Base-by-base conservation (phyloP, 2,113 vertebrate species). In the Xyrauchen texanus region DNA sequence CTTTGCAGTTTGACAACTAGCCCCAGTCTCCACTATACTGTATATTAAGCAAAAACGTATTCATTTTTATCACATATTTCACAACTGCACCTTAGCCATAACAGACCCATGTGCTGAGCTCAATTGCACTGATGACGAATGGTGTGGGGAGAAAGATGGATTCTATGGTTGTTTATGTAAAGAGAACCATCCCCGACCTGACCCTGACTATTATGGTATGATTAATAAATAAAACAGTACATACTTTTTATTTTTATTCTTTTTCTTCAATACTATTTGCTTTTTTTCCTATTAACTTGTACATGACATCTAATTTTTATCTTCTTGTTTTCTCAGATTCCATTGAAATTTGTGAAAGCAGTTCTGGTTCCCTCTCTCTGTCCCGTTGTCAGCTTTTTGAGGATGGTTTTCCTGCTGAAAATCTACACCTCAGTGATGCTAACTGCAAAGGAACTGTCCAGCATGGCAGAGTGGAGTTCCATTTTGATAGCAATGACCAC, bases 321-420 rank as follows among this genome's bases (percentile, higher is more conserved):
- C 15, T 53, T 2, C 21, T 34, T 34, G 21, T 57, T 49, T n/a
- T 52, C 58, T 8, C 77, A 93, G 92, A 91, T 52, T 87, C 86
- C 4, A 3, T 45, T 21, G 79, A 88, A 62, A 65, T 55, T 1
- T 93, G 92, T 68, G 15, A n/a, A 4, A 87, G 85, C 57, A 86
- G 86, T 60, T 66, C 85, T 7, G 89, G 88, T 51, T 78, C 46
- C 12, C 85, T 92, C 60, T 89, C 90, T 2, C n/a, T 92, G 44
- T 91, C 91, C 21, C 89, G 89, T 10, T 92, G 92, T 58, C 86
- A 90, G 75, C 83, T 93, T 60, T 91, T 92, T 82, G 86, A 89
- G 34, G 90, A 83, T 10, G 92, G 89, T 7, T 90, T 91, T 58
- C 68, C 78, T 44, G 11, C 81, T 0, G 15, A 47, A 3, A 66